A percentile compares a stretch with the other conserved stretches of the same genome.
Conservation (phyloP, 2,797 vertebrate species). For the Lateolabrax maculatus region DNA sequence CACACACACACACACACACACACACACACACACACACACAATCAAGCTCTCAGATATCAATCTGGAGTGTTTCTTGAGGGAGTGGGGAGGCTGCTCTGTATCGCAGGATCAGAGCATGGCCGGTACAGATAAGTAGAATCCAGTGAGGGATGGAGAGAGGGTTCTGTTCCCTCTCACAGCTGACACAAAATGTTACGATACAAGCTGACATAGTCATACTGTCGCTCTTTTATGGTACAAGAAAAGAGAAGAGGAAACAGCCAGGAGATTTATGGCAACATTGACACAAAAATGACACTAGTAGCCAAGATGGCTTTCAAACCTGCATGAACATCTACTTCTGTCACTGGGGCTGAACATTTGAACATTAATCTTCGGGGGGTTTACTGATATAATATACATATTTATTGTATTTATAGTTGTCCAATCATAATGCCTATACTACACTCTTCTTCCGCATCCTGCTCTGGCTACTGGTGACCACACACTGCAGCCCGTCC, state of each 20-base stretch:
- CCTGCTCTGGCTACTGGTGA: no score
- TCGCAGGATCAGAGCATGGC: constrained; percentile 77
- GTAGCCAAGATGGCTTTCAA: not conserved
- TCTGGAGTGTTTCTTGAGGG: constrained; percentile 77
- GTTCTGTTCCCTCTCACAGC: constrained; percentile 52
- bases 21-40: no score
- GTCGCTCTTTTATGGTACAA: constrained; percentile 3
- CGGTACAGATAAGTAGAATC: constrained; percentile 77
- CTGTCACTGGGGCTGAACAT: no score
- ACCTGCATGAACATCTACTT: not conserved
- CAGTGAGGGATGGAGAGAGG: constrained; percentile 59
- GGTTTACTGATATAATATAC: no score
- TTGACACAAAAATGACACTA: not conserved
- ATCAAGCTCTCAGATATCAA: constrained; percentile 71
- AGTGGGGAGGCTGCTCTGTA: constrained; percentile 66
- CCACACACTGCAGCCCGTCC: no score
- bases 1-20: no score
- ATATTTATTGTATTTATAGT: no score
- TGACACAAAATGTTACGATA: constrained; percentile 33
- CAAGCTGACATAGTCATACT: constrained; percentile 5
- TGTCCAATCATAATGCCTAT: no score
- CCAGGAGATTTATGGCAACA: constrained; percentile 6
- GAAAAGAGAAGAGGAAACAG: not conserved
- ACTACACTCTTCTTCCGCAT: no score
- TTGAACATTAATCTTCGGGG: no score